Evolutionary conservation across 2,888 invertebrate genomes (phyloP).

Genomic region (Rhagophthalmus giganteus): DNA sequence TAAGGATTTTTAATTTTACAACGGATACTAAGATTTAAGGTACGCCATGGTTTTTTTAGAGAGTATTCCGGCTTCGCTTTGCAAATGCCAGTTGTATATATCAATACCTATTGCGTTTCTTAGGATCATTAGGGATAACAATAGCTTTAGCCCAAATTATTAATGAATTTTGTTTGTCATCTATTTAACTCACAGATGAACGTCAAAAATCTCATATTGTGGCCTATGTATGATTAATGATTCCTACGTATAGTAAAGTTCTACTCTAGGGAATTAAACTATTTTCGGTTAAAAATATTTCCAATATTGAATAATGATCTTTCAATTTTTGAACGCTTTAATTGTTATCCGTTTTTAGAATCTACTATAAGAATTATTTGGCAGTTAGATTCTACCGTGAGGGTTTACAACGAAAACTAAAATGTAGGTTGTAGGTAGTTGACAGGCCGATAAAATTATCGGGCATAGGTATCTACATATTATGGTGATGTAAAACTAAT

Average conservation of each 20-base stretch:
- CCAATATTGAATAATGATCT: conserved; percentile 33
- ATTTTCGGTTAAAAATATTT: conserved; percentile 25
- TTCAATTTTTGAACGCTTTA: conserved; percentile 12
- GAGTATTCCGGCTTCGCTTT: conserved; percentile 3
- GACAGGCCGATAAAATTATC: too few relatives aligned
- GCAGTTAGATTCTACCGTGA: conserved; percentile 48
- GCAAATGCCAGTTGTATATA: conserved; percentile 22
- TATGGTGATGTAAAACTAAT: too few relatives aligned
- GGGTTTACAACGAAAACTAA: too few relatives aligned
- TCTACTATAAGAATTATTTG: conserved; percentile 47
- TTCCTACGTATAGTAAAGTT: conserved; percentile 37
- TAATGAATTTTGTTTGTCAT: conserved; percentile 56
- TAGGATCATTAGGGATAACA: conserved; percentile 41
- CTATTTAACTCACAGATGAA: conserved; percentile 45
- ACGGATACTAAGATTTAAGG: conserved; percentile 27
- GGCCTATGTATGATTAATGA: conserved; percentile 56
- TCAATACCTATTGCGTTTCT: conserved; percentile 27
- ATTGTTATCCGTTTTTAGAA: conserved; percentile 35
- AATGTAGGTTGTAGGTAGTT: too few relatives aligned
- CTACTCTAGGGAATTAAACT: conserved; percentile 50
- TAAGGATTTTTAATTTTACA: conserved; percentile 17
- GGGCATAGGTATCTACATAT: too few relatives aligned
- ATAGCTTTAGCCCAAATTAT: conserved; percentile 59
- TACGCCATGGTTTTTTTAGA: conserved; percentile 8
- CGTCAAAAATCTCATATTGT: conserved; percentile 55